Percentiles rank a stretch among this genome's conserved stretches.
Evolutionary conservation across 2,797 vertebrate species (phyloP).

Genomic region (Mormyrus proboscirostris): DNA sequence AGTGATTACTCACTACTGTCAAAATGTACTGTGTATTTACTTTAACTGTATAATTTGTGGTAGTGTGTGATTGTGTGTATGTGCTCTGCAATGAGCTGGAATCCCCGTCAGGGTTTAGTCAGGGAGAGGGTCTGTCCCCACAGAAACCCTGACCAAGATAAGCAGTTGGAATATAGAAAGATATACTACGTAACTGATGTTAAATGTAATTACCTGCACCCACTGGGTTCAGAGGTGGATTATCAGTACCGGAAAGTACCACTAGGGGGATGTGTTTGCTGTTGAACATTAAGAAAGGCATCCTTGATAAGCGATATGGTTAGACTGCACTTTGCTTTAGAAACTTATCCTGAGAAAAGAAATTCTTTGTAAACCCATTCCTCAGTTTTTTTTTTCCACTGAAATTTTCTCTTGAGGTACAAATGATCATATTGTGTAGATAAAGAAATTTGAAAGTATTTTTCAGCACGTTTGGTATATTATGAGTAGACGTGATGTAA

Average conservation of each 20-base stretch:
- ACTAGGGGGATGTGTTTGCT: background rate
- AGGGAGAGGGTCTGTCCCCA: background rate
- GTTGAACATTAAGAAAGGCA: background rate
- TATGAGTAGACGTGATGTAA: background rate
- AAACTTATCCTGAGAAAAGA: background rate
- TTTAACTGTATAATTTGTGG: background rate
- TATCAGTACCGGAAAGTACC: background rate
- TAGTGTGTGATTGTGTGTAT: background rate
- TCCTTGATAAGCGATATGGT: background rate
- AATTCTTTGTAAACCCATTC: background rate
- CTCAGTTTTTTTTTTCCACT: background rate
- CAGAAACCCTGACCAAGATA: background rate
- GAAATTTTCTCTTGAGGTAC: background rate
- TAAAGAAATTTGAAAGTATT: background rate
- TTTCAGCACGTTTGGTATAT: background rate
- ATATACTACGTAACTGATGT: background rate
- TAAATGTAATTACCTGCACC: background rate
- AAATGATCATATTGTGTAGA: background rate
- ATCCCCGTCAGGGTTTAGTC: background rate
- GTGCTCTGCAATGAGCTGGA: background rate
- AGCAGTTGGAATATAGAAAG: background rate
- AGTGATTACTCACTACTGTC: background rate
- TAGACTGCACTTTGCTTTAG: background rate
- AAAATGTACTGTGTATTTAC: background rate
- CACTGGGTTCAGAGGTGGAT: background rate